Evolutionary conservation across 1,140 invertebrate species (phyloP).

Genomic region (fruit fly (Drosophila melanogaster)): Release_6_plus_ISO1_MT NT_037436.4:2126001-2126500

Average conservation of each 20-base stretch:
- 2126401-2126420: constrained; percentile 86
- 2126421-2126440: constrained; percentile 86
- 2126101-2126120: constrained; percentile 61
- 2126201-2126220: constrained; percentile 70
- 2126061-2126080: constrained; percentile 86
- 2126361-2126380: constrained; percentile 69
- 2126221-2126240: constrained; percentile 62
- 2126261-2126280: constrained; percentile 85
- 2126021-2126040: constrained; percentile 89
- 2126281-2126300: constrained; percentile 86
- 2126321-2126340: constrained; percentile 86
- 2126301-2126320: constrained; percentile 85
- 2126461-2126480: constrained; percentile 87
- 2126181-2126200: constrained; percentile 84
- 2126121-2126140: constrained; percentile 85
- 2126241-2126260: constrained; percentile 70
- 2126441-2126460: constrained; percentile 87
- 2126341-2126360: constrained; percentile 85
- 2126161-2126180: constrained; percentile 85
- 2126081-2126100: constrained; percentile 86
- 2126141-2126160: constrained; percentile 85
- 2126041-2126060: constrained; percentile 87
- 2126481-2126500: constrained; percentile 91
- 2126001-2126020: constrained; percentile 88
- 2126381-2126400: constrained; percentile 85